These are phyloP conservation scores for Spisula subtruncata DNA, from an alignment of 2,888 invertebrate species.

Conservation along the genomic window DNA sequence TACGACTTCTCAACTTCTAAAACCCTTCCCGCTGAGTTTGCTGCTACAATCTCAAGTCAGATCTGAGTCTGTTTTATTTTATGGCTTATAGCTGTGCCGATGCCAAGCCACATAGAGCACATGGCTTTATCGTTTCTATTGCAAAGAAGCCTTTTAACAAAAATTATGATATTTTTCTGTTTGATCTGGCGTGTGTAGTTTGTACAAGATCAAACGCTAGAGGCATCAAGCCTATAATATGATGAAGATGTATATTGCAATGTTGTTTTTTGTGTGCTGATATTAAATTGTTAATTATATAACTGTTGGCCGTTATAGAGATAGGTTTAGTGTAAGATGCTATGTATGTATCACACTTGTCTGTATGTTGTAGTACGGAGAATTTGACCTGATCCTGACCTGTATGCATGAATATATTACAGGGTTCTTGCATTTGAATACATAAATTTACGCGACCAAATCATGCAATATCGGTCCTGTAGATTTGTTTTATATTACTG, in stretches of 20 bases:
- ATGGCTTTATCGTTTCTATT: slow-evolving; percentile 14
- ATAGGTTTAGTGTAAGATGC: background rate
- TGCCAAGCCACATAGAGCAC: slow-evolving; percentile 39
- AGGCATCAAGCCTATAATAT: slow-evolving; percentile 35
- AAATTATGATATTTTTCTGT: slow-evolving; percentile 44
- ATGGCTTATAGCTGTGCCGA: slow-evolving; percentile 26
- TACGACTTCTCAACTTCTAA: slow-evolving; percentile 41
- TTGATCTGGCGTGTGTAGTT: slow-evolving; percentile 31
- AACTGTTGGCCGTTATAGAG: background rate
- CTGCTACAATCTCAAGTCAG: slow-evolving; percentile 29
- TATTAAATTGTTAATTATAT: slow-evolving; percentile 24
- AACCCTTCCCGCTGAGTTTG: slow-evolving; percentile 41
- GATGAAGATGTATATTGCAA: slow-evolving; percentile 34
- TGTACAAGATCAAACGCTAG: background rate
- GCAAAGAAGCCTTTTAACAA: slow-evolving; percentile 41
- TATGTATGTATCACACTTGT: background rate
- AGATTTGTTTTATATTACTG: too few relatives aligned
- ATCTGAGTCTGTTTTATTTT: slow-evolving; percentile 46
- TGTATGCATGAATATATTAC: too few relatives aligned
- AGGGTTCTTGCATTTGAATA: too few relatives aligned
- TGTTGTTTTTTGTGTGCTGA: slow-evolving; percentile 18
- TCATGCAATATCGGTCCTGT: too few relatives aligned
- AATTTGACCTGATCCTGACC: too few relatives aligned
- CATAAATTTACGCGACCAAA: too few relatives aligned
- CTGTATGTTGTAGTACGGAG: too few relatives aligned